Percentiles rank a stretch among this genome's conserved stretches.
Evolutionary conservation across 2,797 vertebrate genomes (phyloP).

Genomic region (Emys orbicularis): DNA sequence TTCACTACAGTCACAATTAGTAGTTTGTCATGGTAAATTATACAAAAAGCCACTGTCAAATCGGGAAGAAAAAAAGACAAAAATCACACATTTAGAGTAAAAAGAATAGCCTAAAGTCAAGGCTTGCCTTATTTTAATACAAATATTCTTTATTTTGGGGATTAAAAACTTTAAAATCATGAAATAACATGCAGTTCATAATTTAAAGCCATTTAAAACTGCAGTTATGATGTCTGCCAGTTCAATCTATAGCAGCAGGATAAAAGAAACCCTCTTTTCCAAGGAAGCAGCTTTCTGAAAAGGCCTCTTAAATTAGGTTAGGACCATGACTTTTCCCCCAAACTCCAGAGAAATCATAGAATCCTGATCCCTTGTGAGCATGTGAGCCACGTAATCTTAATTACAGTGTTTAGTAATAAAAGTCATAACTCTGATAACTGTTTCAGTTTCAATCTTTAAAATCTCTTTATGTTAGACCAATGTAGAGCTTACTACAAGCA

Average conservation of each 20-base stretch:
- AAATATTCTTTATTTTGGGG: background rate
- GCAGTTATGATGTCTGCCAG: background rate
- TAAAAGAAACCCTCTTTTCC: background rate
- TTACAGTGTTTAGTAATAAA: background rate
- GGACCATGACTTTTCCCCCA: background rate
- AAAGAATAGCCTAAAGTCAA: background rate
- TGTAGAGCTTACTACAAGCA: accelerated
- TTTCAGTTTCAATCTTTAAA: background rate
- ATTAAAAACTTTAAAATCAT: background rate
- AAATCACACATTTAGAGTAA: background rate
- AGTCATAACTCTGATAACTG: background rate
- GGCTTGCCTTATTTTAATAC: background rate
- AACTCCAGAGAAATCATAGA: background rate
- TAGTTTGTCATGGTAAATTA: background rate
- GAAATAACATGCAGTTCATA: background rate
- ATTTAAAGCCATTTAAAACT: background rate
- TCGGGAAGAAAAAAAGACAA: background rate
- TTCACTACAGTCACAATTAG: background rate
- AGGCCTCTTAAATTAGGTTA: background rate
- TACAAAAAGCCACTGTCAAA: background rate
- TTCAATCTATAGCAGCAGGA: background rate
- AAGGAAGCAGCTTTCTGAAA: background rate
- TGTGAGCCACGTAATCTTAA: background rate
- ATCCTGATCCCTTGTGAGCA: background rate
- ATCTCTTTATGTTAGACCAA: too few relatives aligned